Percentiles rank a stretch among this genome's conserved stretches.
These are phyloP conservation scores for Uromys caudimaculatus DNA, from an alignment of 2,797 vertebrate species.

Conservation along the genomic window DNA sequence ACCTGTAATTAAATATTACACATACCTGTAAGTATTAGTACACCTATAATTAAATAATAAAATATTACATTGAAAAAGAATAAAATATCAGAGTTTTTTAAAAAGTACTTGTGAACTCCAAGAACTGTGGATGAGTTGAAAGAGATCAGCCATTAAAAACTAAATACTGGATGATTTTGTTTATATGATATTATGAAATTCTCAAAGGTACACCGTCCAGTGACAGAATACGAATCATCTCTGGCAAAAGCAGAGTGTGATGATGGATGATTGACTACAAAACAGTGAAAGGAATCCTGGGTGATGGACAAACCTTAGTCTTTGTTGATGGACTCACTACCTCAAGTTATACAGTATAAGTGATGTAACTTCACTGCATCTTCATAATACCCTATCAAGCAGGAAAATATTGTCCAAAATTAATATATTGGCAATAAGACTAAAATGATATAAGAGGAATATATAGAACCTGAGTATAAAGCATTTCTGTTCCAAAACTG, in stretches of 20 bases:
- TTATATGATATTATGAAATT: not conserved
- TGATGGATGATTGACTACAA: not conserved
- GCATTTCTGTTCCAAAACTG: not conserved
- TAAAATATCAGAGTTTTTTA: not conserved
- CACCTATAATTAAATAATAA: not conserved
- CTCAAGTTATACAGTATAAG: not conserved
- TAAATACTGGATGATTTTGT: not conserved
- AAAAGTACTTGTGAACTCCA: not conserved
- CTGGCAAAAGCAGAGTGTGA: not conserved
- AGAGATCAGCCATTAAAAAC: not conserved
- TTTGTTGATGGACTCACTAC: not conserved
- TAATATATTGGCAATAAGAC: not conserved
- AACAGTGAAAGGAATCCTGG: rapidly evolving
- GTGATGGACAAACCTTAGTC: not conserved
- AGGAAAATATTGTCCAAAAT: not conserved
- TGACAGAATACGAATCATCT: not conserved
- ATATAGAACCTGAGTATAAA: not conserved
- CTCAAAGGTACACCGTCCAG: not conserved
- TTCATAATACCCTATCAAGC: not conserved
- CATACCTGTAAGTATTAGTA: no score
- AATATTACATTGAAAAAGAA: not conserved
- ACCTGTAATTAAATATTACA: not conserved
- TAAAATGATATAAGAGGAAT: not conserved
- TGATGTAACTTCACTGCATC: not conserved
- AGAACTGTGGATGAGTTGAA: not conserved